A percentile compares a stretch with the other conserved stretches of the same genome.
Evolutionary conservation across 92 coral and sea anemone genomes (phyloP).

Genomic region (Blastomussa wellsi): DNA sequence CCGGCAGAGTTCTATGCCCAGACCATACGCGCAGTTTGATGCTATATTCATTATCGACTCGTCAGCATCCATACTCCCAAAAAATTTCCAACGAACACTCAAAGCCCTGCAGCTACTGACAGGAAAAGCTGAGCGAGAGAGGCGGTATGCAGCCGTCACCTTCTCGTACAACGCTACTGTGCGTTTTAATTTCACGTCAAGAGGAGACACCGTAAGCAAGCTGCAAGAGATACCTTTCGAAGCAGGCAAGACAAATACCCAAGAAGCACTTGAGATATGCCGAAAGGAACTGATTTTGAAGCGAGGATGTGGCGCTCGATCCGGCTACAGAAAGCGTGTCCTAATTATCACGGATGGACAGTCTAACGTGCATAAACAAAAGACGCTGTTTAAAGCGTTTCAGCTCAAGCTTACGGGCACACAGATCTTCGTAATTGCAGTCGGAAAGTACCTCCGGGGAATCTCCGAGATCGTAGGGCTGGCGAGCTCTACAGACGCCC

Average conservation of each 20-base stretch:
- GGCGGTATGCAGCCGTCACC: constrained; percentile 69
- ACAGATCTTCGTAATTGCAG: constrained; percentile 82
- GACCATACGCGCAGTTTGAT: constrained; percentile 56
- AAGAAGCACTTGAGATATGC: constrained; percentile 65
- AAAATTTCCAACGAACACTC: constrained; percentile 61
- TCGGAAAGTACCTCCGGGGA: constrained; percentile 75
- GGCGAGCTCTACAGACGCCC: constrained; percentile 85
- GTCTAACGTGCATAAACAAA: constrained; percentile 65
- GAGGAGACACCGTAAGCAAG: constrained; percentile 34
- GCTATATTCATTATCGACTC: constrained; percentile 79
- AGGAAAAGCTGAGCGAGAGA: constrained; percentile 59
- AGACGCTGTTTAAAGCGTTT: constrained; percentile 72
- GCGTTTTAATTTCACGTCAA: constrained; percentile 65
- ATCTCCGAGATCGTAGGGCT: constrained; percentile 84
- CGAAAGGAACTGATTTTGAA: constrained; percentile 47
- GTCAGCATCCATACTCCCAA: constrained; percentile 61
- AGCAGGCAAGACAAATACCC: constrained; percentile 81
- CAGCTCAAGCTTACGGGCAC: constrained; percentile 67
- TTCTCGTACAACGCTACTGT: constrained; percentile 69
- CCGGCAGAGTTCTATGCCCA: constrained; percentile 11
- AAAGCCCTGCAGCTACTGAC: constrained; percentile 68
- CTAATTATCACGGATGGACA: constrained; percentile 89
- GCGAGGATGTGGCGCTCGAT: constrained; percentile 52
- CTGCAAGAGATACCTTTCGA: constrained; percentile 52
- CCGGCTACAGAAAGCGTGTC: constrained; percentile 60